Evolutionary conservation across 2,888 invertebrate species (phyloP).

Genomic region (Pachymerium ferrugineum): DNA sequence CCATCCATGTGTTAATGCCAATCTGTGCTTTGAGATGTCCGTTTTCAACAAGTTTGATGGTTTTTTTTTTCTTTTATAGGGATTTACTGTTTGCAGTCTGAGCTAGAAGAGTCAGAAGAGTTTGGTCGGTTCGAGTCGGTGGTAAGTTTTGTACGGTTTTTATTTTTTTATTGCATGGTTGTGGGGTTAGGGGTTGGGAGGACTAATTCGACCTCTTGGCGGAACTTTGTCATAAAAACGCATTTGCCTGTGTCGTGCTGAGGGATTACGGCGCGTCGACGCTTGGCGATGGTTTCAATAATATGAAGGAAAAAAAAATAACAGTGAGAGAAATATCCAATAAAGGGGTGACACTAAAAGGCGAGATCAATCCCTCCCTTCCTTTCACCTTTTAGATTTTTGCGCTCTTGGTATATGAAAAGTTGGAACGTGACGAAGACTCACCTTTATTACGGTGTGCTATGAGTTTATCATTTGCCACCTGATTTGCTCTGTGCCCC

Average conservation of each 20-base stretch:
- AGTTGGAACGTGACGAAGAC: slow-evolving; percentile 9
- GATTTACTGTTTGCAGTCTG: not conserved
- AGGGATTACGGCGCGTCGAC: slow-evolving; percentile 18
- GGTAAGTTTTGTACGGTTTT: not conserved
- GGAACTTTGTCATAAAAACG: slow-evolving; percentile 18
- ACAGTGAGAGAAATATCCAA: slow-evolving; percentile 18
- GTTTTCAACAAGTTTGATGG: not conserved
- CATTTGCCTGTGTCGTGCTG: slow-evolving; percentile 21
- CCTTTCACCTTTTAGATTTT: not conserved
- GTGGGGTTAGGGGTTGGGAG: not conserved
- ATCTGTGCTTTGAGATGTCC: slow-evolving; percentile 11
- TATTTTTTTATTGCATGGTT: not conserved
- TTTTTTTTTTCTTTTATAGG: not conserved
- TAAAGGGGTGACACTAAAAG: slow-evolving; percentile 21
- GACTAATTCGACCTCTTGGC: slow-evolving; percentile 18
- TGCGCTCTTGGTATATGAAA: slow-evolving; percentile 2
- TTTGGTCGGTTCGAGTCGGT: not conserved
- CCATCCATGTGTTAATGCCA: slow-evolving; percentile 21
- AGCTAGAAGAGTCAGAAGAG: not conserved
- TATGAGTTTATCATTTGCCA: slow-evolving; percentile 12
- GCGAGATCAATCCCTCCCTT: not conserved
- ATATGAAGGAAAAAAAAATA: slow-evolving; percentile 13
- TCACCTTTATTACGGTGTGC: slow-evolving; percentile 10
- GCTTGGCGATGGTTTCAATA: slow-evolving; percentile 21
- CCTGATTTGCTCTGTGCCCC: slow-evolving; percentile 18